Evolutionary conservation across 1,140 invertebrate species (phyloP).

Genomic region (Melipona quadrifasciata): DNA sequence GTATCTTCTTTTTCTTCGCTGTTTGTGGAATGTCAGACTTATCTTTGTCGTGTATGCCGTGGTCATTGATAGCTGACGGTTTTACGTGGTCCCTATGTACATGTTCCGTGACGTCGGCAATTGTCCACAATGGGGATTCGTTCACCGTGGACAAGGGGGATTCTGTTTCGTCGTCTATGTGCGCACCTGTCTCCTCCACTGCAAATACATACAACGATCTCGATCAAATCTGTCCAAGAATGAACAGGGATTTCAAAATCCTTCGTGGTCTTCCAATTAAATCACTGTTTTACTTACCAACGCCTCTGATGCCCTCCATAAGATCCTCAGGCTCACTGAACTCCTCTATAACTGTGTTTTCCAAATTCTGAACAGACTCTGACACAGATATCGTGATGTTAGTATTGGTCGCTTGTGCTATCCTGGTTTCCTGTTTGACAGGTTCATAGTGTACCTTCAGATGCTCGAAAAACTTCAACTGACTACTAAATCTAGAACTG

Average conservation of each 20-base stretch:
- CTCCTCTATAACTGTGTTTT: slow-evolving; percentile 82
- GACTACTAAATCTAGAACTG: slow-evolving; percentile 84
- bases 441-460: slow-evolving; percentile 91
- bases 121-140: slow-evolving; percentile 73
- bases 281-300: slow-evolving; percentile 77
- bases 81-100: slow-evolving; percentile 75
- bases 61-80: slow-evolving; percentile 68
- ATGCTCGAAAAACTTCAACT: slow-evolving; percentile 91
- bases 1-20: slow-evolving; percentile 75
- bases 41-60: slow-evolving; percentile 74
- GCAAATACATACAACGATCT: background rate
- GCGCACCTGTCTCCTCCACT: slow-evolving; percentile 81
- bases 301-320: slow-evolving; percentile 89
- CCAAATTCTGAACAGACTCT: slow-evolving; percentile 69
- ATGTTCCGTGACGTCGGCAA: slow-evolving; percentile 73
- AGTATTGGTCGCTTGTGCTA: slow-evolving; percentile 76
- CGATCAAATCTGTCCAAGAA: background rate
- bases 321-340: slow-evolving; percentile 92
- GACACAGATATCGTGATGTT: slow-evolving; percentile 72
- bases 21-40: slow-evolving; percentile 76
- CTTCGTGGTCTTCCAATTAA: background rate
- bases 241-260: no score
- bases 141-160: slow-evolving; percentile 70
- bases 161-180: slow-evolving; percentile 78
- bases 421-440: slow-evolving; percentile 78